Conservation (phyloP, 2,113 vertebrate genomes). For the Rhabdomys dilectus region DNA sequence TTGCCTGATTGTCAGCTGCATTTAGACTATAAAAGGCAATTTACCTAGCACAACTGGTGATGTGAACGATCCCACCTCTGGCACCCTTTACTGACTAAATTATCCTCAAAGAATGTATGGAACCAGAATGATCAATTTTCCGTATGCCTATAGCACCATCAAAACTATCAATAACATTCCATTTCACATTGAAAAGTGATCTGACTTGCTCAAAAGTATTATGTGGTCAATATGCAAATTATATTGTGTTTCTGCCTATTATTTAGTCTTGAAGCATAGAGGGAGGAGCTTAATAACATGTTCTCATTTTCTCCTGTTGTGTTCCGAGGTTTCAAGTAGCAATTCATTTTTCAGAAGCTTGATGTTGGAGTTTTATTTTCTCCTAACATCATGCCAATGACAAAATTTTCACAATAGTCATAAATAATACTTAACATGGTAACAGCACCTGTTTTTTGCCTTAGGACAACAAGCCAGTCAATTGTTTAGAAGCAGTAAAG, state of each 20-base stretch:
- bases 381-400: slow-evolving; percentile 15
- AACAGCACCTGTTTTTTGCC: slow-evolving; percentile 64
- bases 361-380: background rate
- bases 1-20: background rate
- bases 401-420: background rate
- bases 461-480: slow-evolving; percentile 58
- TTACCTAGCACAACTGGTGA: background rate
- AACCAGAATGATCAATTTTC: background rate
- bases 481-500: slow-evolving; percentile 79
- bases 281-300: background rate
- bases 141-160: background rate
- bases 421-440: slow-evolving; percentile 55
- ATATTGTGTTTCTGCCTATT: background rate
- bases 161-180: background rate
- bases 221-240: background rate
- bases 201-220: background rate
- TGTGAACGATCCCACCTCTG: accelerated
- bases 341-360: slow-evolving; percentile 25
- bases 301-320: background rate
- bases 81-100: background rate
- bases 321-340: background rate
- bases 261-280: background rate
- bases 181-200: slow-evolving; percentile 4
- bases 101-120: slow-evolving; percentile 1
- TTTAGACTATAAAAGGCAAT: background rate